These are phyloP conservation scores for Pantherophis guttatus DNA, from an alignment of 2,113 vertebrate genomes.

Conservation along the genomic window DNA sequence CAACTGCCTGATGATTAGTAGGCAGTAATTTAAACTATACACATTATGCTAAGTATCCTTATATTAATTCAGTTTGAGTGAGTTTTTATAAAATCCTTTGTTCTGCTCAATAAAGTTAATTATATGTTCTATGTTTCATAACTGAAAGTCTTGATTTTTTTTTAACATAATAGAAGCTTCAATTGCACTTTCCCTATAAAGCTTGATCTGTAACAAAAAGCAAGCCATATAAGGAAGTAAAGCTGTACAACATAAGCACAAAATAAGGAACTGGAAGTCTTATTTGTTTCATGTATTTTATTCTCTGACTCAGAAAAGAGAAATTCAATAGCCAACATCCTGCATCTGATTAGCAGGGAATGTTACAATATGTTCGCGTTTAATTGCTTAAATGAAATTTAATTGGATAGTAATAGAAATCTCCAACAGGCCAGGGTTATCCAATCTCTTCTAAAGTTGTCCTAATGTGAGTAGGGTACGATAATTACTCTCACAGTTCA, in stretches of 20 bases:
- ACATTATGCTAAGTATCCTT: constrained; percentile 63
- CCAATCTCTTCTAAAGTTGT: background rate
- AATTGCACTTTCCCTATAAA: constrained; percentile 60
- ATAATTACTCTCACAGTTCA: background rate
- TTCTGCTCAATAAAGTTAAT: constrained; percentile 69
- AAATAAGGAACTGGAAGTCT: background rate
- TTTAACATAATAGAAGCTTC: constrained; percentile 59
- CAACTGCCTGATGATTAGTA: constrained; percentile 65
- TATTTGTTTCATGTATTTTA: background rate
- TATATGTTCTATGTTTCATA: constrained; percentile 63
- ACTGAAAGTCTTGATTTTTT: constrained; percentile 64
- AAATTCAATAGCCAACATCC: background rate
- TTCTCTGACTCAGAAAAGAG: background rate
- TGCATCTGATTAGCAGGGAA: background rate
- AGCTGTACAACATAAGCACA: constrained; percentile 9
- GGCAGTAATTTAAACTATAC: constrained; percentile 61
- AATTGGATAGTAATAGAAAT: background rate
- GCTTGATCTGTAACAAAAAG: constrained; percentile 49
- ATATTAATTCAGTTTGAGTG: constrained; percentile 67
- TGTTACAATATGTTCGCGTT: background rate
- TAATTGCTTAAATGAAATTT: background rate
- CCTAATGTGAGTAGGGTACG: too few relatives aligned
- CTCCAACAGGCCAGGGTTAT: background rate
- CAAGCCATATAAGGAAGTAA: constrained; percentile 45
- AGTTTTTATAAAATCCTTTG: constrained; percentile 66